Evolutionary conservation across 1,140 invertebrate genomes (phyloP).

Genomic region (Glomeris maerens): DNA sequence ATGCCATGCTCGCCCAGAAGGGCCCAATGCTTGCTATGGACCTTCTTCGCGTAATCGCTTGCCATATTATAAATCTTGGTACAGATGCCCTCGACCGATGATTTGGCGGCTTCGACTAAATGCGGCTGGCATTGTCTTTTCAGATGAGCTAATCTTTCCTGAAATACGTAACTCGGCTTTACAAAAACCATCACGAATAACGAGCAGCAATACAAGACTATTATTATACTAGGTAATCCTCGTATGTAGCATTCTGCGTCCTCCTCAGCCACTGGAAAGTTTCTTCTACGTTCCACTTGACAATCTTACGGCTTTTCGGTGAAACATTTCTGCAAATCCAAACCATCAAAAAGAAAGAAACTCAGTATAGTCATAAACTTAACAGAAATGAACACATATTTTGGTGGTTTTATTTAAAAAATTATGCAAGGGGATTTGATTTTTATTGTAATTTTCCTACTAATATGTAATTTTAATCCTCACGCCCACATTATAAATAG

Average conservation of each 20-base stretch:
- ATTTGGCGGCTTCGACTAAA: slow-evolving; percentile 80
- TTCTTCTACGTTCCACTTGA: slow-evolving; percentile 97
- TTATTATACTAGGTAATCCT: slow-evolving; percentile 46
- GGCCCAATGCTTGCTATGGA: slow-evolving; percentile 69
- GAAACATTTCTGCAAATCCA: slow-evolving; percentile 60
- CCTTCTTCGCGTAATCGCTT: slow-evolving; percentile 77
- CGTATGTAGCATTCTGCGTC: slow-evolving; percentile 88
- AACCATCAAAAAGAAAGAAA: too few species aligned
- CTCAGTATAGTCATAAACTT: too few species aligned
- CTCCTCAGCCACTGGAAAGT: slow-evolving; percentile 88
- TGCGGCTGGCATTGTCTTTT: slow-evolving; percentile 87
- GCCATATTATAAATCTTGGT: slow-evolving; percentile 86
- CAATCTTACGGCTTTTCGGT: slow-evolving; percentile 87
- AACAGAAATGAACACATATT: too few species aligned
- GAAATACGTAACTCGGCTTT: slow-evolving; percentile 37
- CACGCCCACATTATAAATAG: too few species aligned
- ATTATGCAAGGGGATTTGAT: too few species aligned
- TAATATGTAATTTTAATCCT: too few species aligned
- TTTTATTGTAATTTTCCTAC: too few species aligned
- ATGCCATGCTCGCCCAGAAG: slow-evolving; percentile 71
- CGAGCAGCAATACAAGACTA: not conserved
- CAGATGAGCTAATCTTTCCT: slow-evolving; percentile 56
- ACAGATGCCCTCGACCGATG: slow-evolving; percentile 88
- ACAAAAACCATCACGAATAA: slow-evolving; percentile 1
- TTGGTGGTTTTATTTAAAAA: too few species aligned